Evolutionary conservation across 1,140 invertebrate genomes (phyloP).

Genomic region (Apocrypta bakeri): DNA sequence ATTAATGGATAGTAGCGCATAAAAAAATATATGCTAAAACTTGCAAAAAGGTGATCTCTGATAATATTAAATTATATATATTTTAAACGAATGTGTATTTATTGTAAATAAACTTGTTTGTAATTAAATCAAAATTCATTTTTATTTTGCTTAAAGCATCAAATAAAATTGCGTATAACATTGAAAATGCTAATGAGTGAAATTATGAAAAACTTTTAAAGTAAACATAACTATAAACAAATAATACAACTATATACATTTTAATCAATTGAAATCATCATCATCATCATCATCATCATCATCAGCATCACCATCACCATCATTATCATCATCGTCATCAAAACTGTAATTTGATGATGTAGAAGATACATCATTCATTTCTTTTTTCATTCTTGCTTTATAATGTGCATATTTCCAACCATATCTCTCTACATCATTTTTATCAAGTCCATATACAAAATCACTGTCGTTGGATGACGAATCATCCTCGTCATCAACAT

Average conservation of each 20-base stretch:
- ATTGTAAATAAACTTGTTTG: slow-evolving; percentile 46
- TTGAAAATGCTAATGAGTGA: too few species aligned
- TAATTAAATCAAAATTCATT: slow-evolving; percentile 24
- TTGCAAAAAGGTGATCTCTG: slow-evolving; percentile 2
- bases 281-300: too few species aligned
- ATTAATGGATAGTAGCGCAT: slow-evolving; percentile 55
- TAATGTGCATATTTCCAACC: slow-evolving; percentile 77
- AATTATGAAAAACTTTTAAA: too few species aligned
- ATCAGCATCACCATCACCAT: too few species aligned
- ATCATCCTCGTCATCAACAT: slow-evolving; percentile 54
- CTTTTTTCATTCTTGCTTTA: slow-evolving; percentile 69
- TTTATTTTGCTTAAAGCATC: background rate
- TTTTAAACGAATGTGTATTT: background rate
- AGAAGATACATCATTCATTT: slow-evolving; percentile 41
- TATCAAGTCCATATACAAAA: slow-evolving; percentile 72
- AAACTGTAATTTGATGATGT: background rate
- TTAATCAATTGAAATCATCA: too few species aligned
- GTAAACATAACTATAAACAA: too few species aligned
- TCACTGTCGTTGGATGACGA: slow-evolving; percentile 67
- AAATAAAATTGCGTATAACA: too few species aligned
- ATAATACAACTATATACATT: slow-evolving; percentile 8
- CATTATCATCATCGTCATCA: background rate
- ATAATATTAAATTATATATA: background rate
- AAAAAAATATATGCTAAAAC: slow-evolving; percentile 7
- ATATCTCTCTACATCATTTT: slow-evolving; percentile 72